Base-by-base conservation (phyloP, 2,113 vertebrate genomes). In the Nibea coibor region DNA sequence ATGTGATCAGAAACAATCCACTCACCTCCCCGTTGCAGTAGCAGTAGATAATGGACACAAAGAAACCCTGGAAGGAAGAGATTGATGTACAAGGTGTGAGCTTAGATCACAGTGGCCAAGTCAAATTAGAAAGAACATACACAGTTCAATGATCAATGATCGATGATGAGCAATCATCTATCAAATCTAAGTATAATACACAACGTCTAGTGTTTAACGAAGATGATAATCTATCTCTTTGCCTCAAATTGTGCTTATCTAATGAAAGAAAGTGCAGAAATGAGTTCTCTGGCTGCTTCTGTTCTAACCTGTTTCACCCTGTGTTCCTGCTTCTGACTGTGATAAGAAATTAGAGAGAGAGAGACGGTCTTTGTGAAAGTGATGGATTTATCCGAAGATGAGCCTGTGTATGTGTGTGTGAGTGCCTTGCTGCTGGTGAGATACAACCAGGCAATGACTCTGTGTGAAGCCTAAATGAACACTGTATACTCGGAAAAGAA, bases 1-100 rank as follows among this genome's bases (percentile, higher is more conserved):
- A 4, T n/a, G 7, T 22, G 12, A 53, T 19, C 5, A n/a, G 24
- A 62, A 22, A 12, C 3, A 0, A 47, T 59, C 5, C n/a, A 90
- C 96, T 94, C 89, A 97, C 97, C 95, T 98, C 97, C 83, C 96
- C 96, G 10, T 97, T 97, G 90, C 97, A 97, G 91, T 95, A 98
- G 83, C 97, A 98, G 69, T 97, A 98, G 84, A 98, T 96, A 57
- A 98, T 94, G 7, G 97, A 97, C 77, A 98, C 97, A 88, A 98
- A 97, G 87, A 98, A 97, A 12, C 97, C 97, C 97, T 98, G 88
- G 9, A 88, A 81, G n/a, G 42, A 59, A 92, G 31, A 75, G 35
- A 72, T 39, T 10, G 12, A 64, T 4, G 62, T 6, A 50, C 6
- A 74, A 54, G 10, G 64, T 59, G 28, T 68, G 12, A 71, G 28